Conservation (phyloP, 2,113 vertebrate genomes). For the Merops nubicus region DNA sequence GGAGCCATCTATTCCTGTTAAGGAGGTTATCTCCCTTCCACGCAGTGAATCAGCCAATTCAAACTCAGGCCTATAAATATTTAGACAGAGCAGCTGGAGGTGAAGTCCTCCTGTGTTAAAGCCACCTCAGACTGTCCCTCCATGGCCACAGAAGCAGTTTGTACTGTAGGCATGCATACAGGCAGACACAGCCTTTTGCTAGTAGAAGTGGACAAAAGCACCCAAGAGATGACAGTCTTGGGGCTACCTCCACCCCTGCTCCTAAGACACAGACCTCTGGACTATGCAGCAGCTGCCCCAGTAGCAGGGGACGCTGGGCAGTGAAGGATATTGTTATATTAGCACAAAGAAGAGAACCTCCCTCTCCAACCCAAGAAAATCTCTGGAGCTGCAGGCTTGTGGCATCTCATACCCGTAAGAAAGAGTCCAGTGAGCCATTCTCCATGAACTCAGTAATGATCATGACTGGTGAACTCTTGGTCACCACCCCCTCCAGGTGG, state of each 20-base stretch:
- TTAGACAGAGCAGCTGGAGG: not conserved
- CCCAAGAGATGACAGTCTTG: fast-evolving
- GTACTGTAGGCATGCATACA: not conserved
- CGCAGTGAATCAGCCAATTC: not conserved
- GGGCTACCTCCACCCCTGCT: not conserved
- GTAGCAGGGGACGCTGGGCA: not conserved
- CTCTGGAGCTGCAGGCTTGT: not conserved
- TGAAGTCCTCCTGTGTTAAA: not conserved
- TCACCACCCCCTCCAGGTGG: constrained; percentile 94
- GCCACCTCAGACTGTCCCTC: not conserved
- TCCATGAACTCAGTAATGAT: constrained; percentile 99
- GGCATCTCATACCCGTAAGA: constrained; percentile 85
- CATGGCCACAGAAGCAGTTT: not conserved
- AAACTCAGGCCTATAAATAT: not conserved
- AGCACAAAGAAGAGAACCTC: not conserved
- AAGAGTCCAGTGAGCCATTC: constrained; percentile 94
- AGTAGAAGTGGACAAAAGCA: not conserved
- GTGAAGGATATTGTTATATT: not conserved
- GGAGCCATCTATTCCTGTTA: not conserved
- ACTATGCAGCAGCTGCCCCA: not conserved
- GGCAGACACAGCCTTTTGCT: not conserved
- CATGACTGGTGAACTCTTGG: constrained; percentile 94
- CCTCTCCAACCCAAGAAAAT: not conserved
- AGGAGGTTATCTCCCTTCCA: not conserved
- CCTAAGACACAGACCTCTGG: not conserved